These are phyloP conservation scores for Lasioglossum villosulum DNA, from an alignment of 2,888 invertebrate genomes.

Conservation along the genomic window DNA sequence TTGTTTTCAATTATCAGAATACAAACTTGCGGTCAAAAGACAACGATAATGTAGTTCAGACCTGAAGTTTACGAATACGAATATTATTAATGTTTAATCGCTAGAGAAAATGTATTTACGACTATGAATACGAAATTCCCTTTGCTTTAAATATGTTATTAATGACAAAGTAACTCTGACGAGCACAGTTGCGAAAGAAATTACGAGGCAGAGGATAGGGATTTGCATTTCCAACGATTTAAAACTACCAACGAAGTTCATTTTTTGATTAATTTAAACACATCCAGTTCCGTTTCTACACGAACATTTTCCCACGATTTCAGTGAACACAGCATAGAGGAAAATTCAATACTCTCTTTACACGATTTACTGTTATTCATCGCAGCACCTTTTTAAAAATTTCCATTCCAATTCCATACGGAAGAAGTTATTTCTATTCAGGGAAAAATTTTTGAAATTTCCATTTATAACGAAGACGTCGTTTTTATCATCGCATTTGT, in stretches of 20 bases:
- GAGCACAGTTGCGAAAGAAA: not conserved
- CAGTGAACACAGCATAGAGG: not conserved
- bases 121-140: not conserved
- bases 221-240: slow-evolving; percentile 2
- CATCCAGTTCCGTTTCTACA: not conserved
- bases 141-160: not conserved
- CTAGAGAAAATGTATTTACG: not conserved
- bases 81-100: not conserved
- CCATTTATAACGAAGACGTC: not conserved
- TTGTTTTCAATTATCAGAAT: not conserved
- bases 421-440: not conserved
- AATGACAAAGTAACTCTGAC: not conserved
- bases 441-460: not conserved
- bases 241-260: not conserved
- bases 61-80: not conserved
- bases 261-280: not conserved
- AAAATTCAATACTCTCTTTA: not conserved
- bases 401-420: not conserved
- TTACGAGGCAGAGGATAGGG: not conserved
- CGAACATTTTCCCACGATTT: not conserved
- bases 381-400: not conserved
- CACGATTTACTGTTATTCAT: not conserved
- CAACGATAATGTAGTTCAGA: not conserved
- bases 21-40: not conserved
- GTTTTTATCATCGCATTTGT: not conserved